Evolutionary conservation across 2,888 invertebrate genomes (phyloP), one percentile per base, ranked within the genome.

Genomic region (Caradrina clavipalpis): DNA sequence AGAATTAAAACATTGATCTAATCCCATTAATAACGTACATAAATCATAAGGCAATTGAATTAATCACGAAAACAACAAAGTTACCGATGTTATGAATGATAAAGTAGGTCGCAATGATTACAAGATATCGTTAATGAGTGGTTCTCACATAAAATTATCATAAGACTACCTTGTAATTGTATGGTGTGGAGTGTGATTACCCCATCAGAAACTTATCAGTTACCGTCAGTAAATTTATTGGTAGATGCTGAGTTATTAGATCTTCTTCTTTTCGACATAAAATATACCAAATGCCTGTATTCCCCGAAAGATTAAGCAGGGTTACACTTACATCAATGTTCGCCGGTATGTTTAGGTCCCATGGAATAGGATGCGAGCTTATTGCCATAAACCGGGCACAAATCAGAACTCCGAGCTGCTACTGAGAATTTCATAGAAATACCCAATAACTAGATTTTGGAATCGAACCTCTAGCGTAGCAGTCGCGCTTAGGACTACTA

Each of bases 71-170:
- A 47, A 59, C 45, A 57, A 58, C 39, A 51, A 54, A 17, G 11
- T n/a, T 5, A 1, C 2, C 22, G 65, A 63, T 31, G 50, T 55
- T 42, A 64, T 54, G 1, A 31, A 39, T 35, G 35, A 13, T 17
- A 10, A 81, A 68, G 35, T 66, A 54, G 70, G 82, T 71, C 70
- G 59, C 0, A 11, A 54, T 47, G 11, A 59, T 74, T 58, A 45
- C 50, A 42, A 39, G 62, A 35, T 11, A 26, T 6, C 19, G 11
- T 11, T 42, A 35, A 67, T 47, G 19, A 49, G 3, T 64, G 42
- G 53, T 75, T 75, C 66, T 69, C 79, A 78, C 66, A 67, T 69
- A 50, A 67, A 69, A 75, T 78, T 64, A 42, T 5, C 22, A 45
- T 75, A 51, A 4, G 4, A 13, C 39, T n/a, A 58, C 55, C n/a